Conservation (phyloP, 2,888 invertebrate genomes). For the Calameuta idolon region DNA sequence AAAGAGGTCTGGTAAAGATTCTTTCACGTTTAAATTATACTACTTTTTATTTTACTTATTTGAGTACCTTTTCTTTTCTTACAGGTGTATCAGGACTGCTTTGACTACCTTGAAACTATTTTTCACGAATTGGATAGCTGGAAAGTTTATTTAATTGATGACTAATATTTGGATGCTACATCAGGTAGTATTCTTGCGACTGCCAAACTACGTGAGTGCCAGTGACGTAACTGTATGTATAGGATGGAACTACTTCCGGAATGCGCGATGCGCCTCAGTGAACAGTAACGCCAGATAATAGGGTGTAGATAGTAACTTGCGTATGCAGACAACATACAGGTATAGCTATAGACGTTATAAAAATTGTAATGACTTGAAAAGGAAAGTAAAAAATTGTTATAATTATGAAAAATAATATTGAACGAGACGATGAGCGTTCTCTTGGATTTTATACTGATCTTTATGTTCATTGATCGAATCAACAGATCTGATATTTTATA, state of each 20-base stretch:
- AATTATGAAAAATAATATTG: background rate
- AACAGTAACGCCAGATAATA: slow-evolving; percentile 33
- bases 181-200: background rate
- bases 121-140: background rate
- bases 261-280: slow-evolving; percentile 56
- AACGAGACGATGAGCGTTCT: background rate
- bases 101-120: background rate
- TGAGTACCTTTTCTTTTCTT: background rate
- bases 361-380: background rate
- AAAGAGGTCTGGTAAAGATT: background rate
- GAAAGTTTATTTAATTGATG: background rate
- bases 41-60: background rate
- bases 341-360: background rate
- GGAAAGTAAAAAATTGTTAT: background rate
- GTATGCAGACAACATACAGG: background rate
- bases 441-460: background rate
- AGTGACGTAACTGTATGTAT: background rate
- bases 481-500: background rate
- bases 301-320: slow-evolving; percentile 17
- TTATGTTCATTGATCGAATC: background rate
- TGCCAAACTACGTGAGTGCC: background rate
- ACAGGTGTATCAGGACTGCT: background rate
- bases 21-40: background rate
- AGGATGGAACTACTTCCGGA: slow-evolving; percentile 48
- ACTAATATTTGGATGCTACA: background rate